A percentile compares a stretch with the other conserved stretches of the same genome.
phyloP scores from a whole-genome alignment of 2,797 vertebrate species.

The Podargus strigoides region DNA sequence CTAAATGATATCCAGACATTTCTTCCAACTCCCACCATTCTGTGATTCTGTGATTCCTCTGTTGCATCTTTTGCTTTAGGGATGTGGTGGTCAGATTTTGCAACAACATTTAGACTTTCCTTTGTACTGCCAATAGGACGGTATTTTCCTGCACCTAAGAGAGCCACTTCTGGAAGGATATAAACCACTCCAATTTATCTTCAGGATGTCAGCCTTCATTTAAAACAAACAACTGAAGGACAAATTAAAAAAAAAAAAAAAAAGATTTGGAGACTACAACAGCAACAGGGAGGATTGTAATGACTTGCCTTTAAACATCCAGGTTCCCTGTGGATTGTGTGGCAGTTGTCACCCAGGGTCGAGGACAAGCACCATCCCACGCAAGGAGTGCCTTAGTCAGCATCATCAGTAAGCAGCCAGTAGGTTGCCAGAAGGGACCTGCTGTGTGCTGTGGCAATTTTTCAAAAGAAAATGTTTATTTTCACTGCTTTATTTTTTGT shows the following conservation, averaged over 20 bases:
- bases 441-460: not conserved
- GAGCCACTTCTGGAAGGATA: not conserved
- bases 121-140: not conserved
- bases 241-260: not conserved
- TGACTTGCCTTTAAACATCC: not conserved
- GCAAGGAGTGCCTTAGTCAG: not conserved
- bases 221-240: not conserved
- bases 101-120: not conserved
- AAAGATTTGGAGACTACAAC: not conserved
- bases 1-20: too few species aligned
- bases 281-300: not conserved
- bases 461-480: not conserved
- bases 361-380: not conserved
- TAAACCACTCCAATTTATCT: not conserved
- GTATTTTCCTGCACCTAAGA: not conserved
- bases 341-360: not conserved
- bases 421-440: not conserved
- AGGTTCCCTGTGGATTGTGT: not conserved
- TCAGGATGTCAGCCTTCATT: not conserved
- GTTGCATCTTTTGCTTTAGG: not conserved
- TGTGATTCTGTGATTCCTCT: too few species aligned
- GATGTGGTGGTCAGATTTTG: not conserved
- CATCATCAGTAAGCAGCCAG: not conserved
- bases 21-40: too few species aligned
- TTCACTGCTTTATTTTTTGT: not conserved